phyloP scores from a whole-genome alignment of 2,888 invertebrate species.

The Aporophyla lueneburgensis region DNA sequence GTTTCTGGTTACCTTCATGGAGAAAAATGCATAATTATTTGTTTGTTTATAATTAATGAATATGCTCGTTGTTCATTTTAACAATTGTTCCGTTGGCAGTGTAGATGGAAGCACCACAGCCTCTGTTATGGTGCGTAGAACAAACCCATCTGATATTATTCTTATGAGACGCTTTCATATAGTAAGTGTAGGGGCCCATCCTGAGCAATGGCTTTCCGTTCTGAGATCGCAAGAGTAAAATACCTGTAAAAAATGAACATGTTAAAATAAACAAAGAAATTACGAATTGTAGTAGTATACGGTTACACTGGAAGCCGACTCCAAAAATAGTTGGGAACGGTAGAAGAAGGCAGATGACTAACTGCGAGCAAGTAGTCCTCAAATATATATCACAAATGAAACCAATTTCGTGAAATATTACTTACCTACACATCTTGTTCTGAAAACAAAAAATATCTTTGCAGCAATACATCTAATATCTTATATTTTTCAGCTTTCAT shows the following conservation, averaged over 20 bases:
- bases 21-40: neutral
- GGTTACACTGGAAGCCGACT: neutral
- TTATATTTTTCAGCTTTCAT: neutral
- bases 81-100: slow-evolving; percentile 63
- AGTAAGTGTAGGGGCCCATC: slow-evolving; percentile 67
- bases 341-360: too few species aligned
- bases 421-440: neutral
- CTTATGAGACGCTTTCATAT: slow-evolving; percentile 56
- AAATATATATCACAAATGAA: neutral
- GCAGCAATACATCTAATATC: neutral
- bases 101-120: slow-evolving; percentile 73
- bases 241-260: slow-evolving; percentile 49
- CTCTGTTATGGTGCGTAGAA: slow-evolving; percentile 72
- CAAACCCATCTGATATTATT: slow-evolving; percentile 69
- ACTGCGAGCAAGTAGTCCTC: too few species aligned
- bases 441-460: neutral
- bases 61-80: slow-evolving; percentile 58
- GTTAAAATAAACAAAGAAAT: neutral
- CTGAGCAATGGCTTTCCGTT: slow-evolving; percentile 68
- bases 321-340: too few species aligned
- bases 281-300: too few species aligned
- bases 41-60: slow-evolving; percentile 47
- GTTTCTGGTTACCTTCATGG: neutral
- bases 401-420: neutral
- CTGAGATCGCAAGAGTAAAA: slow-evolving; percentile 60